Evolutionary conservation across 2,113 vertebrate genomes (phyloP).

Genomic region (Myotis yumanensis): DNA sequence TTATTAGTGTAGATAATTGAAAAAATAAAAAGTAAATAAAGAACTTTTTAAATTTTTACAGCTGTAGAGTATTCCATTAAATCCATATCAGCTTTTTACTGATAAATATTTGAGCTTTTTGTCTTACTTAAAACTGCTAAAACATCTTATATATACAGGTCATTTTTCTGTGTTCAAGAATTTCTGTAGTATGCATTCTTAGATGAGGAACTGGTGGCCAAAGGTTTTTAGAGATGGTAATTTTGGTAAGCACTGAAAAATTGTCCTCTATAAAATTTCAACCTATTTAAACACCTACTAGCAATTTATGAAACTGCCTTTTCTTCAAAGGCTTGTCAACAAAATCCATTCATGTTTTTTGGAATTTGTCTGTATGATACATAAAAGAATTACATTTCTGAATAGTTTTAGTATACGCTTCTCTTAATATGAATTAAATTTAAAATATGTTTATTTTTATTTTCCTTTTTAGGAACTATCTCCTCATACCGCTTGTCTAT

Average conservation of each 20-base stretch:
- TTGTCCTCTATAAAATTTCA: not conserved
- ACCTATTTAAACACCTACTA: not conserved
- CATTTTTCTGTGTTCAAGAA: not conserved
- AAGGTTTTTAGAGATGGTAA: not conserved
- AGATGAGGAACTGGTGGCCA: not conserved
- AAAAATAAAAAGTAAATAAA: not conserved
- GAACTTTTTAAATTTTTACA: not conserved
- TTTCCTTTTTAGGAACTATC: not conserved
- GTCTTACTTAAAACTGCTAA: not conserved
- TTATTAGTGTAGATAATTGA: not conserved
- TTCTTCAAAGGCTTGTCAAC: not conserved
- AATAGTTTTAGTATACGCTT: not conserved
- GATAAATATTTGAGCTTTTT: not conserved
- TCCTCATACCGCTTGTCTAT: not conserved
- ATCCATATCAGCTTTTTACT: not conserved
- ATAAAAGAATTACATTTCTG: not conserved
- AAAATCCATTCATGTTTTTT: not conserved
- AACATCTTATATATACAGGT: not conserved
- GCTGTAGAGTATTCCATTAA: not conserved
- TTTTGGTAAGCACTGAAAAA: not conserved
- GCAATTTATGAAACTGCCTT: not conserved
- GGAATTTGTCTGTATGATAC: not conserved
- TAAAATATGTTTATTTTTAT: not conserved
- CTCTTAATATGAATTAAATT: not conserved
- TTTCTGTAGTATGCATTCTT: not conserved